Evolutionary conservation across 2,113 vertebrate species (phyloP), one percentile per base, ranked within the genome.

Genomic region (Toxotes jaculatrix): DNA sequence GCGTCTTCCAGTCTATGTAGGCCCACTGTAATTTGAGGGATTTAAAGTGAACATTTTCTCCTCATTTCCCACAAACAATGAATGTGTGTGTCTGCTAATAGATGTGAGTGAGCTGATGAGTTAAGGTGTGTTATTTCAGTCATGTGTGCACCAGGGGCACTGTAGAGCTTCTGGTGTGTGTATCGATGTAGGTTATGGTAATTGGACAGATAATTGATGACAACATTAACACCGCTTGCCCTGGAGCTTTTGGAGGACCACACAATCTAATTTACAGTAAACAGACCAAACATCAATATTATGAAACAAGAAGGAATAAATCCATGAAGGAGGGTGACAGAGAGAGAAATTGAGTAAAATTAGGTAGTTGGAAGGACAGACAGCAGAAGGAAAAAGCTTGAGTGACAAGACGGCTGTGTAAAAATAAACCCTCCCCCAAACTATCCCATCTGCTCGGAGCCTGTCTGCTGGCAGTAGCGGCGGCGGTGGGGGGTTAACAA

Each of bases 391-490:
- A 55, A 27, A 65, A 47, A 38, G 40, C 10, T 74, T 86, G 88
- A 85, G 55, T 82, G 68, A 89, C 84, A 86, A 68, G 62, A 85
- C 23, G 56, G 47, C 59, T 87, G 80, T 40, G 63, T 13, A 62
- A 51, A 70, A 71, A 81, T 21, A 38, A 49, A 64, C 74, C 85
- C 84, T 72, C 62, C 84, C 83, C 87, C 78, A 64, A 83, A 84
- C 61, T 43, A 27, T 82, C 70, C 88, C 88, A 94, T 94, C 92
- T 92, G 91, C 68, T 90, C 31, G 1, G 59, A 77, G 79, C 60
- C 89, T 76, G 87, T 91, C 82, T 85, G 78, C 61, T 74, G 80
- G 69, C 55, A 59, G 82, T 42, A 31, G 49, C 27, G 5, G 40
- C 16, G 27, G 73, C n/a, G n/a, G 63, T 0, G 2, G 59, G 66